These are phyloP conservation scores for Pachyuromys duprasi DNA, from an alignment of 2,797 vertebrate genomes.

Conservation along the genomic window DNA sequence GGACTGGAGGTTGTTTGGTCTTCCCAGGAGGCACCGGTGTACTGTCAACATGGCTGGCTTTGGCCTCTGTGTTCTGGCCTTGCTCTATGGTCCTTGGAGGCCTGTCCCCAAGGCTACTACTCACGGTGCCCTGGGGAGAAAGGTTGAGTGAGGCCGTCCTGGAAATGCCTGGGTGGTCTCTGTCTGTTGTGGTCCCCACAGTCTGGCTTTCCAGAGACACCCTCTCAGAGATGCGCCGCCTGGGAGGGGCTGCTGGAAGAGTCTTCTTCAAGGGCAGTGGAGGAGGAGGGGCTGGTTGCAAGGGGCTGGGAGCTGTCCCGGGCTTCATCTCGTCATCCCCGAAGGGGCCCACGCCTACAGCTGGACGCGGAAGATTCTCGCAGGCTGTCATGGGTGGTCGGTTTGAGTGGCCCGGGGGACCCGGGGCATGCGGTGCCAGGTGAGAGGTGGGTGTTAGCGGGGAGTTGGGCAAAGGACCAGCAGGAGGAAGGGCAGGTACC, in stretches of 20 bases:
- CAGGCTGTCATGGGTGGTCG: slow-evolving; percentile 72
- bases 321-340: slow-evolving; percentile 78
- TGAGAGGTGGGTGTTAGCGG: slow-evolving; percentile 69
- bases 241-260: slow-evolving; percentile 85
- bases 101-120: slow-evolving; percentile 71
- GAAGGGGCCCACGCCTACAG: slow-evolving; percentile 74
- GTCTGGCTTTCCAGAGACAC: slow-evolving; percentile 63
- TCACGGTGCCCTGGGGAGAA: slow-evolving; percentile 29
- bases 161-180: slow-evolving; percentile 10
- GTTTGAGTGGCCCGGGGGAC: slow-evolving; percentile 66
- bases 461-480: background rate
- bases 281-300: slow-evolving; percentile 1
- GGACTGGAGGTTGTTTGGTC: slow-evolving; percentile 87
- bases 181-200: slow-evolving; percentile 4
- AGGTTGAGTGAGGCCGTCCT: background rate
- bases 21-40: slow-evolving; percentile 70
- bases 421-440: slow-evolving; percentile 45
- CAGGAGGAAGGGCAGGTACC: background rate
- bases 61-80: slow-evolving; percentile 56
- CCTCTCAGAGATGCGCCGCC: slow-evolving; percentile 85
- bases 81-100: slow-evolving; percentile 62
- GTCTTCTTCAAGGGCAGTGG: slow-evolving; percentile 50
- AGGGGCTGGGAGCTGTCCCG: slow-evolving; percentile 41
- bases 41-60: background rate
- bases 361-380: slow-evolving; percentile 72